Evolutionary conservation across 1,140 invertebrate species (phyloP).

Genomic region (Leptopilina clavipes): DNA sequence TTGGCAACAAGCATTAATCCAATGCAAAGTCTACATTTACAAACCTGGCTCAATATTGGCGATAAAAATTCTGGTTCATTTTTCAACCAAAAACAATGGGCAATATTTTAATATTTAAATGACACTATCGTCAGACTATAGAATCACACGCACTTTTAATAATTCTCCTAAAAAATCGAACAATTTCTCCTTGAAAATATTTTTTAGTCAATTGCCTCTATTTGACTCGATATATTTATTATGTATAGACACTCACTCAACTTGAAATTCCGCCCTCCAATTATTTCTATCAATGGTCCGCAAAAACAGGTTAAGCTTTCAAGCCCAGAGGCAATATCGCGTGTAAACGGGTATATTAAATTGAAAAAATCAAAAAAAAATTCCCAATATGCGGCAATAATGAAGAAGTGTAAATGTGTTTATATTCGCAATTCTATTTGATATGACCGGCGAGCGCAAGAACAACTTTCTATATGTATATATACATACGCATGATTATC

Average conservation of each 20-base stretch:
- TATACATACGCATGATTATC: conserved; percentile 14
- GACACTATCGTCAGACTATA: too few species aligned
- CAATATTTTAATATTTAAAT: too few species aligned
- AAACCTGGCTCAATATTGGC: too few species aligned
- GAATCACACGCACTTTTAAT: too few species aligned
- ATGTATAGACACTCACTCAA: background rate
- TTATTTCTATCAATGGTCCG: conserved; percentile 32
- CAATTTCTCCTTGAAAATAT: background rate
- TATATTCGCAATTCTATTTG: background rate
- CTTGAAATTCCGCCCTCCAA: conserved; percentile 17
- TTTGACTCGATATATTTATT: conserved; percentile 1
- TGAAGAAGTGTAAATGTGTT: background rate
- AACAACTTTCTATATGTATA: conserved; percentile 19
- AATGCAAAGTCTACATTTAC: too few species aligned
- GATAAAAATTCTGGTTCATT: too few species aligned
- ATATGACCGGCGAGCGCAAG: background rate
- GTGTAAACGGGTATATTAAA: too few species aligned
- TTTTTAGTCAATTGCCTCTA: background rate
- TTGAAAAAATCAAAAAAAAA: too few species aligned
- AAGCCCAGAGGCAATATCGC: background rate
- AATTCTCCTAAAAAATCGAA: too few species aligned
- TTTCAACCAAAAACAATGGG: too few species aligned
- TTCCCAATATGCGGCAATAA: background rate
- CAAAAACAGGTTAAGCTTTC: conserved; percentile 26
- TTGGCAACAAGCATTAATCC: too few species aligned